Conservation (phyloP, 2,888 invertebrate species). For the Lucinisca nassula region DNA sequence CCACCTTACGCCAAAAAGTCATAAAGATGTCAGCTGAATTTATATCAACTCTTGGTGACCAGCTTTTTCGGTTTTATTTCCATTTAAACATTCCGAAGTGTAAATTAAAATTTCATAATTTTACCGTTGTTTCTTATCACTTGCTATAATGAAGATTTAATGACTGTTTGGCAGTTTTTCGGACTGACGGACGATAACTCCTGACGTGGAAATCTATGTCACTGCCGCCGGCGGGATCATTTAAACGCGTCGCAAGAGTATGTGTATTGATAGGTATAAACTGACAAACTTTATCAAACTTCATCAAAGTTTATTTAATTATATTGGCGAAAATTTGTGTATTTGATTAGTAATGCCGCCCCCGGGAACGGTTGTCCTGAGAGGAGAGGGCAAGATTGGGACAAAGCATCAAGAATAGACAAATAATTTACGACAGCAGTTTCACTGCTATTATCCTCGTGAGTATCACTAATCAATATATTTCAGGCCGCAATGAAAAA, state of each 20-base stretch:
- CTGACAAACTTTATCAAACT: background rate
- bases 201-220: background rate
- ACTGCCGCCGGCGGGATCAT: background rate
- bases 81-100: conserved; percentile 7
- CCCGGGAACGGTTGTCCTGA: background rate
- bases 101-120: conserved; percentile 17
- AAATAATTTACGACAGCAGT: too few relatives aligned
- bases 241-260: background rate
- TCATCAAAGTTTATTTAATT: conserved; percentile 6
- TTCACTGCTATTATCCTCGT: too few relatives aligned
- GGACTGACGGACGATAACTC: background rate
- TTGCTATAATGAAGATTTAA: conserved; percentile 12
- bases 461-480: too few relatives aligned
- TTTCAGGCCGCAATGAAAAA: too few relatives aligned
- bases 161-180: background rate
- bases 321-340: conserved; percentile 1
- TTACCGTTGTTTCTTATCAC: conserved; percentile 17
- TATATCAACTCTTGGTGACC: background rate
- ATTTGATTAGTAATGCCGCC: conserved; percentile 9
- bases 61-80: background rate
- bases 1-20: conserved; percentile 9
- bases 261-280: conserved; percentile 11
- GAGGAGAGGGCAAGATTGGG: background rate
- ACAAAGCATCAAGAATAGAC: too few relatives aligned
- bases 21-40: conserved; percentile 4